A percentile compares a stretch with the other conserved stretches of the same genome.
phyloP scores from a whole-genome alignment of 2,113 vertebrate genomes.

The Chlamydotis undulata region DNA sequence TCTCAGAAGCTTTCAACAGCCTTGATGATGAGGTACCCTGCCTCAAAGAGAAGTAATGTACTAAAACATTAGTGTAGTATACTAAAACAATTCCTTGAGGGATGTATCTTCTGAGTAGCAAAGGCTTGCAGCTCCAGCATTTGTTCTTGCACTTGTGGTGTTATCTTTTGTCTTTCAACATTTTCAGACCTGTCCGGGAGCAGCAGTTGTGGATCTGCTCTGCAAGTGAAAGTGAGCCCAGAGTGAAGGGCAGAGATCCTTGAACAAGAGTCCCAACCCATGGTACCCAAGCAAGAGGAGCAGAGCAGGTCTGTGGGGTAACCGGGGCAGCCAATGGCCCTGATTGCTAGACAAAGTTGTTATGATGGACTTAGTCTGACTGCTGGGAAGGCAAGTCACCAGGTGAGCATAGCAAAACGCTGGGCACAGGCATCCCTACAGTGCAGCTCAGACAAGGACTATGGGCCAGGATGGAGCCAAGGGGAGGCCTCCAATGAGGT shows the following conservation, averaged over 20 bases:
- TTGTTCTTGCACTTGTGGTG: neutral
- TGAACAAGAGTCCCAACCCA: neutral
- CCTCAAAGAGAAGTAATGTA: neutral
- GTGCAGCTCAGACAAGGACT: neutral
- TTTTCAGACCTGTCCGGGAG: neutral
- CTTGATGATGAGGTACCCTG: neutral
- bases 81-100: neutral
- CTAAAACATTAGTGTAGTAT: neutral
- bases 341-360: neutral
- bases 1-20: neutral
- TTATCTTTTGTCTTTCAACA: neutral
- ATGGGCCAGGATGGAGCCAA: neutral
- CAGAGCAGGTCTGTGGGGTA: neutral
- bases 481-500: fast-evolving
- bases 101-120: neutral
- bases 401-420: neutral
- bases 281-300: neutral
- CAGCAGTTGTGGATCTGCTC: neutral
- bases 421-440: neutral
- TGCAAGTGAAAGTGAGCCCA: neutral
- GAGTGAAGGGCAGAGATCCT: neutral
- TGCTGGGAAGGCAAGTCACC: neutral
- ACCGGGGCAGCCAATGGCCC: neutral
- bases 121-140: neutral
- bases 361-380: neutral